These are phyloP conservation scores for Oncorhynchus mykiss DNA, from an alignment of 2,113 vertebrate genomes.

Conservation along the genomic window DNA sequence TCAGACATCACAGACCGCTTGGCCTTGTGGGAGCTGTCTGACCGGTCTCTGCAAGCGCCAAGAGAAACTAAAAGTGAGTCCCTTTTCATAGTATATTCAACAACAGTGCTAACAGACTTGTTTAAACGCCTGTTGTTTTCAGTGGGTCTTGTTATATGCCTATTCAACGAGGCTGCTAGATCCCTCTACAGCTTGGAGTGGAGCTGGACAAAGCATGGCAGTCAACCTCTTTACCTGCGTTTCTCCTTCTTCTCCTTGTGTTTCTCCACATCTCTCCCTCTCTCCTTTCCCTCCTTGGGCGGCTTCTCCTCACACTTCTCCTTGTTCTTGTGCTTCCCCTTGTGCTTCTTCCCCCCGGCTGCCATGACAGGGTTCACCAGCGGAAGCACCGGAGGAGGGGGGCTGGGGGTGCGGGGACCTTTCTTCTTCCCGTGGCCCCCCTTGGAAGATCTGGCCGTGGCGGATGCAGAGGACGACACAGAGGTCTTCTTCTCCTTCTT, in stretches of 20 bases:
- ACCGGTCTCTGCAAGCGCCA: constrained; percentile 75
- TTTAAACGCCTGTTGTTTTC: neutral
- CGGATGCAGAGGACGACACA: neutral
- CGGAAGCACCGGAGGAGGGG: constrained; percentile 86
- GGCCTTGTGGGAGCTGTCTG: constrained; percentile 83
- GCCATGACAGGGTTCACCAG: constrained; percentile 78
- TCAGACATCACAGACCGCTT: constrained; percentile 83
- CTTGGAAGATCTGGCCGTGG: constrained; percentile 82
- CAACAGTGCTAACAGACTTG: neutral
- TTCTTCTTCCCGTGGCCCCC: constrained; percentile 90
- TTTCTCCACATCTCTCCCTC: constrained; percentile 88
- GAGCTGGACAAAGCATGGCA: no score
- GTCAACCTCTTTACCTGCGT: constrained; percentile 76
- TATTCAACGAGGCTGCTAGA: no score
- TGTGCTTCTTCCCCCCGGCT: constrained; percentile 86
- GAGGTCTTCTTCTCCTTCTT: constrained; percentile 90
- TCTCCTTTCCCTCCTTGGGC: constrained; percentile 88
- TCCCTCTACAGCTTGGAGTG: no score
- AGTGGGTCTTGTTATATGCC: no score
- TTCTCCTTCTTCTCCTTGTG: constrained; percentile 98
- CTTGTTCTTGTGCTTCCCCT: constrained; percentile 96
- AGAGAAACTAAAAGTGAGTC: neutral
- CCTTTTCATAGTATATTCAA: neutral
- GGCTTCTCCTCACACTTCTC: constrained; percentile 90
- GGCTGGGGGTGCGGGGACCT: constrained; percentile 95